Conservation (phyloP, 2,797 vertebrate species). For the Darevskia nairensis region DNA sequence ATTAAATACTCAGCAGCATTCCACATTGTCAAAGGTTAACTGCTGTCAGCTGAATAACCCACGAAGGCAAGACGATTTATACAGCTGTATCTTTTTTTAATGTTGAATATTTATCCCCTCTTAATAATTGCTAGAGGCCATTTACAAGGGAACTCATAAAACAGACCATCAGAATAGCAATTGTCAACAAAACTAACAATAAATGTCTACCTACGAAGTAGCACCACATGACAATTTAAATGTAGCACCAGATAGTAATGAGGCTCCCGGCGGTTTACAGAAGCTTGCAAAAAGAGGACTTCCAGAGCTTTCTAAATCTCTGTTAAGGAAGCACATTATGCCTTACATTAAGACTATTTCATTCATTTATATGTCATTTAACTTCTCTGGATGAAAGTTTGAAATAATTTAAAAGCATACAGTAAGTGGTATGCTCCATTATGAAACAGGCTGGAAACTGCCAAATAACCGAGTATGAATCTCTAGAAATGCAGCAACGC, state of each 20-base stretch:
- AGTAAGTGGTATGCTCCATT: not conserved
- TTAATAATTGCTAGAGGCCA: not conserved
- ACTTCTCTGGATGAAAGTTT: not conserved
- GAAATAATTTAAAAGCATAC: not conserved
- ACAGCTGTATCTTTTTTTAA: not conserved
- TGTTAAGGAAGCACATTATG: not conserved
- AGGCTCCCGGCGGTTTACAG: not conserved
- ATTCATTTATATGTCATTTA: no score
- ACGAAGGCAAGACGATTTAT: not conserved
- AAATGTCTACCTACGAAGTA: not conserved
- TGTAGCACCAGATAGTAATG: not conserved
- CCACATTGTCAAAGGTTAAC: constrained; percentile 24
- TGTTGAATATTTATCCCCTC: not conserved
- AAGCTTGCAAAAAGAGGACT: not conserved
- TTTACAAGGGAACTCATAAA: not conserved
- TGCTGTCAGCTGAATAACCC: constrained; percentile 7
- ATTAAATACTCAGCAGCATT: constrained; percentile 26
- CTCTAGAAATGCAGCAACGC: not conserved
- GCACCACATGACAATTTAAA: not conserved
- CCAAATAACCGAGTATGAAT: not conserved
- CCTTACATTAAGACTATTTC: not conserved
- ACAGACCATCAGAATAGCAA: no score
- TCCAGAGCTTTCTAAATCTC: not conserved
- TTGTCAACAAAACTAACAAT: not conserved
- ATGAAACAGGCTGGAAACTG: not conserved